Conservation (phyloP, 2,113 vertebrate species). For the Platysteira castanea region DNA sequence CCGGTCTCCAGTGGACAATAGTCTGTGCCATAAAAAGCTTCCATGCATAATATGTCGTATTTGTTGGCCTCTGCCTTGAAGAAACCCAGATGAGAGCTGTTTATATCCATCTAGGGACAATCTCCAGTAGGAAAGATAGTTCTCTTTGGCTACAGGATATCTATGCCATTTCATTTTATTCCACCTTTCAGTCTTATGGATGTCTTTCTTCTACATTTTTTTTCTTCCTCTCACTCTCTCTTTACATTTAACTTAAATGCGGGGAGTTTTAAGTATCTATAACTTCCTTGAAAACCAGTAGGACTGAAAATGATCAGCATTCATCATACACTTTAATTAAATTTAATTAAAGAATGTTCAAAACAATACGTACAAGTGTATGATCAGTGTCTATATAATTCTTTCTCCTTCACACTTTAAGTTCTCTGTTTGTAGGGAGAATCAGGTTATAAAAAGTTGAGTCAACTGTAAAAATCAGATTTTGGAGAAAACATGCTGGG, state of each 20-base stretch:
- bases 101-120: slow-evolving; percentile 55
- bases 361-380: neutral
- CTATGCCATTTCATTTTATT: slow-evolving; percentile 45
- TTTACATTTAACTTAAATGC: neutral
- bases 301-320: neutral
- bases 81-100: neutral
- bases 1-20: slow-evolving; percentile 20
- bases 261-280: neutral
- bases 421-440: slow-evolving; percentile 1
- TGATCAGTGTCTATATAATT: neutral
- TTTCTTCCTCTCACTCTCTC: neutral
- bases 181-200: slow-evolving; percentile 2
- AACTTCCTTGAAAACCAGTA: neutral
- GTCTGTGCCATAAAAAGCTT: slow-evolving; percentile 42
- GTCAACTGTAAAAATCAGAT: slow-evolving; percentile 1
- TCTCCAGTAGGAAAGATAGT: neutral
- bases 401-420: neutral
- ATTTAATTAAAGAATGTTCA: slow-evolving; percentile 45
- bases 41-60: neutral
- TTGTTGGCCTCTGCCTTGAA: slow-evolving; percentile 18
- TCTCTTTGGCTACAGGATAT: slow-evolving; percentile 16
- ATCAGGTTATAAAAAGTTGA: slow-evolving; percentile 43
- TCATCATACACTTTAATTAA: slow-evolving; percentile 7
- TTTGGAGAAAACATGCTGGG: neutral
- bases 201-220: neutral